Conservation (phyloP, 2,888 invertebrate genomes). For the Tricholauxania praeusta region DNA sequence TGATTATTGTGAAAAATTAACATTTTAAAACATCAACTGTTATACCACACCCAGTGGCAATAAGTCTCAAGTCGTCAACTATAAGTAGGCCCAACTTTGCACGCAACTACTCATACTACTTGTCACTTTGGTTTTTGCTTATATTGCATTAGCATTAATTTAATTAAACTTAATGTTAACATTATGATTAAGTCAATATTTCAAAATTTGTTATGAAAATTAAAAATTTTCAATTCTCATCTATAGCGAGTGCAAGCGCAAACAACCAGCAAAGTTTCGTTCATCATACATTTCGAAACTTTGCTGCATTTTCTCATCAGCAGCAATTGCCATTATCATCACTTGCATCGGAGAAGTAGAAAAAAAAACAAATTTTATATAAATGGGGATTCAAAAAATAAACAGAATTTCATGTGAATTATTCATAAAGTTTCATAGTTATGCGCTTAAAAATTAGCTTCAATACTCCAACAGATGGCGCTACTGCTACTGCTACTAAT, state of each 20-base stretch:
- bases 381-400: no score
- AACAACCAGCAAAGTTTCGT: background rate
- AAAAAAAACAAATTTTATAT: no score
- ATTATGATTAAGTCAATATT: constrained; percentile 14
- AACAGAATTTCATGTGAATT: constrained; percentile 16
- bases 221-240: constrained; percentile 10
- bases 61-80: no score
- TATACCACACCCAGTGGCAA: no score
- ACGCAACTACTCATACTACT: no score
- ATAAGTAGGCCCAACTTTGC: no score
- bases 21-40: no score
- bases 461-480: background rate
- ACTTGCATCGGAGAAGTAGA: background rate
- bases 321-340: background rate
- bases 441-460: background rate
- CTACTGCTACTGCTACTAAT: background rate
- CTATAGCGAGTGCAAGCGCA: background rate
- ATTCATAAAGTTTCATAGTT: constrained; percentile 14
- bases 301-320: constrained; percentile 18
- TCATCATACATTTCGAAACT: background rate
- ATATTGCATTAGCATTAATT: constrained; percentile 26
- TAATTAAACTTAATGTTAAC: constrained; percentile 25
- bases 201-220: background rate
- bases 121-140: background rate
- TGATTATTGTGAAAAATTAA: background rate